Evolutionary conservation across 2,888 invertebrate genomes (phyloP).

Genomic region (Thera britannica): DNA sequence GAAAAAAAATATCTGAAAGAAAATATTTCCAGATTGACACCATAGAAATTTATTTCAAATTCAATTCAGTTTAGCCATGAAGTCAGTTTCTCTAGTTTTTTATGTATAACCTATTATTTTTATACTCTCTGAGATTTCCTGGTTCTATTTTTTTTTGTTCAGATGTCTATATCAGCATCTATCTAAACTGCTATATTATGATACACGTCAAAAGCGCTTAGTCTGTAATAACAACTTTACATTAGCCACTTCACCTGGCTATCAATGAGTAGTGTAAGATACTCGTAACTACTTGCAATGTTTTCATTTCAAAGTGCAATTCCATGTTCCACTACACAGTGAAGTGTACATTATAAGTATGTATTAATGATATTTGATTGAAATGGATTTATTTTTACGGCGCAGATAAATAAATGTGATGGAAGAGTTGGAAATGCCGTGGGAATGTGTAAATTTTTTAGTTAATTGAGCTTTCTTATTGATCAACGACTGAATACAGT

Average conservation of each 20-base stretch:
- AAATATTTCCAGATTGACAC: no score
- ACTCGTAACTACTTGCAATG: neutral
- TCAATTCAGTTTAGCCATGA: no score
- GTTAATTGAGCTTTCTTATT: neutral
- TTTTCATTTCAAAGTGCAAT: slow-evolving; percentile 4
- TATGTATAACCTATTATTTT: no score
- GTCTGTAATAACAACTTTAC: neutral
- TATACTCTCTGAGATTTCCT: no score
- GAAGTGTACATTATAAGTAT: neutral
- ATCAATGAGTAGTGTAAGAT: neutral
- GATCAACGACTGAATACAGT: neutral
- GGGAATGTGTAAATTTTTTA: neutral
- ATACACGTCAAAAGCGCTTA: no score
- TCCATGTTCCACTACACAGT: neutral
- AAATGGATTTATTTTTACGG: neutral
- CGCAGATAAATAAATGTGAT: neutral
- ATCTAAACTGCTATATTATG: no score
- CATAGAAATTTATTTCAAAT: no score
- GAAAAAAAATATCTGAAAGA: no score
- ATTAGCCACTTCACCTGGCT: neutral
- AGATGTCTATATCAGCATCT: no score
- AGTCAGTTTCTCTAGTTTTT: no score
- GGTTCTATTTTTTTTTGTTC: no score
- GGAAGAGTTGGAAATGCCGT: neutral
- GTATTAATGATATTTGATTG: neutral